These are phyloP conservation scores for Egretta garzetta DNA, from an alignment of 2,113 vertebrate genomes.

Conservation along the genomic window DNA sequence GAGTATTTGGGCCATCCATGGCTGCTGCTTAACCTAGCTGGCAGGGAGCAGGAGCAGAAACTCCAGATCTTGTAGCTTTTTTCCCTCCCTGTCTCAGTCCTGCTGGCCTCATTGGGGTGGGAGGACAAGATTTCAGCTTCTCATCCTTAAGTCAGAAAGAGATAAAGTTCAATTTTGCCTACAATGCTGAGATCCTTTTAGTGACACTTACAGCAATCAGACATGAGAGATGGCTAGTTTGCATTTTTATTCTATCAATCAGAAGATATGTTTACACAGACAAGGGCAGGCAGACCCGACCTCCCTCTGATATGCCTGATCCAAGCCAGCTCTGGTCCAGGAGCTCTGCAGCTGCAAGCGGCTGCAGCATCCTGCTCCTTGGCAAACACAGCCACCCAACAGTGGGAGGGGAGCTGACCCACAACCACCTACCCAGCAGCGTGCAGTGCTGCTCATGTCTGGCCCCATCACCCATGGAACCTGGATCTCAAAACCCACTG, in stretches of 20 bases:
- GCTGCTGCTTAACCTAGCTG: neutral
- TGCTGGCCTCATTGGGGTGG: neutral
- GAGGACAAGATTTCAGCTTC: neutral
- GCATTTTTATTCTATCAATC: neutral
- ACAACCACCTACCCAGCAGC: neutral
- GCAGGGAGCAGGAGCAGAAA: neutral
- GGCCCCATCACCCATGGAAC: neutral
- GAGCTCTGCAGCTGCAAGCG: neutral
- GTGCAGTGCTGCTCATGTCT: neutral
- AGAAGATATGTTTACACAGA: conserved; percentile 26
- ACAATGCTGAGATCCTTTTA: neutral
- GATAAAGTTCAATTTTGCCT: neutral
- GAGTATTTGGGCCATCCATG: neutral
- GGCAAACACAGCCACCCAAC: neutral
- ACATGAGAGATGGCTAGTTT: neutral
- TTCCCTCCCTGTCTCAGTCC: neutral
- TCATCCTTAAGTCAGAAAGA: neutral
- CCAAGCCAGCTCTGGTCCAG: neutral
- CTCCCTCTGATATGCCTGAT: neutral
- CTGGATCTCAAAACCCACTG: neutral
- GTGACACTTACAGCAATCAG: neutral
- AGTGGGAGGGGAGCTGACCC: neutral
- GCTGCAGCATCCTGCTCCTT: neutral
- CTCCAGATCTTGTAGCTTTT: neutral
- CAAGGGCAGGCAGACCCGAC: neutral